Conservation (phyloP, 1,140 invertebrate species). For the Drosophila serrata region DNA sequence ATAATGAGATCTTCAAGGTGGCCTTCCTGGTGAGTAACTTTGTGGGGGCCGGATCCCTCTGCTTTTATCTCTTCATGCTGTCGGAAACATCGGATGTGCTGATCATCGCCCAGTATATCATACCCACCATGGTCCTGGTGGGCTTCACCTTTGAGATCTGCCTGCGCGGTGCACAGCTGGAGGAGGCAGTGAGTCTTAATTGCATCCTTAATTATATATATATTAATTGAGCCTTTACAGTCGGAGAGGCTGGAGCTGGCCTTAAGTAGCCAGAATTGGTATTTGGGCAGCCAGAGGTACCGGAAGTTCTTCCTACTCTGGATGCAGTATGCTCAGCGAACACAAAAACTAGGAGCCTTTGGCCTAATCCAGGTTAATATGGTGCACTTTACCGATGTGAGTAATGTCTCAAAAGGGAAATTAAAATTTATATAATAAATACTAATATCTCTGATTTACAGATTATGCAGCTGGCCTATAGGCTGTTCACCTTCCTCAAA, state of each 20-base stretch:
- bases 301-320: slow-evolving; percentile 54
- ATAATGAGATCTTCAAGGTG: slow-evolving; percentile 58
- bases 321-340: slow-evolving; percentile 48
- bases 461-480: slow-evolving; percentile 68
- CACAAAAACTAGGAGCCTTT: slow-evolving; percentile 42
- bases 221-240: slow-evolving; percentile 2
- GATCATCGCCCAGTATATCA: slow-evolving; percentile 20
- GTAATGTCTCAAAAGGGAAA: neutral
- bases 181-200: slow-evolving; percentile 46
- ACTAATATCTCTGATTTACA: neutral
- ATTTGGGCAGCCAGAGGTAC: slow-evolving; percentile 38
- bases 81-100: slow-evolving; percentile 41
- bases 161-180: slow-evolving; percentile 53
- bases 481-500: slow-evolving; percentile 66
- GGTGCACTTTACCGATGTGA: slow-evolving; percentile 62
- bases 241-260: slow-evolving; percentile 22
- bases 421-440: neutral
- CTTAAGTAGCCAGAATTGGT: slow-evolving; percentile 54
- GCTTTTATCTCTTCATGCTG: slow-evolving; percentile 58
- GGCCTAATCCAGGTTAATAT: slow-evolving; percentile 64
- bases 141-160: slow-evolving; percentile 58
- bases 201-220: too few species aligned
- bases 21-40: slow-evolving; percentile 48
- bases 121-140: slow-evolving; percentile 28
- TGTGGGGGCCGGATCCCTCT: slow-evolving; percentile 48